Base-by-base conservation (phyloP, 2,888 invertebrate genomes). In the Elysia crispata region DNA sequence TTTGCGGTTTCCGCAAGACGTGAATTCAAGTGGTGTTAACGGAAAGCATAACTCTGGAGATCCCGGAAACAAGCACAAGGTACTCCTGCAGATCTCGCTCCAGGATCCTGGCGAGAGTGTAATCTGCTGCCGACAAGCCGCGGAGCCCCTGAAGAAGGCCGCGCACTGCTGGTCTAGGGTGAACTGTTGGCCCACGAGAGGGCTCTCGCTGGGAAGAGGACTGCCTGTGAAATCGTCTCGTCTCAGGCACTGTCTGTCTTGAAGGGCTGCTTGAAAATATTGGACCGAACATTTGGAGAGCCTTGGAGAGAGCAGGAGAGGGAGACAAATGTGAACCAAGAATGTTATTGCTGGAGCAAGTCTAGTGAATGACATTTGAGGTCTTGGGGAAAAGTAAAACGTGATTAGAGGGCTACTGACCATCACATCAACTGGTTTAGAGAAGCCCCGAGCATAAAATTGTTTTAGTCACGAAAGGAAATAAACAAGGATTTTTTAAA, bases 81-180 rank as follows among this genome's bases (percentile, higher is more conserved):
- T 1, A 18, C n/a, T 30, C 31, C 31, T 31, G 41, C 69, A 69
- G 20, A 33, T 18, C 15, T 23, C 31, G 31, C 13, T 33, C 69
- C 69, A 69, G 41, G 69, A 69, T 20, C 69, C 69, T 6, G 28
- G 33, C n/a, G 33, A 23, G 41, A 18, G 20, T 15, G 33, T 23
- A 1, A 33, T 41, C 11, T 30, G 13, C 20, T 33, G 11, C n/a
- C 69, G 31, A 41, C 69, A 69, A n/a, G 33, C 15, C 20, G 11
- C 13, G 20, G 41, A 31, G 41, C 23, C 41, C 3, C n/a, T 1
- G 31, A 69, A 31, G 28, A 23, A 30, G 25, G 30, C 1, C 3
- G 1, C 69, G 20, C 69, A 69, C 20, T 69, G 69, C n/a, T 69
- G 31, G n/a, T 69, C 69, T 33, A 69, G 20, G 69, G 33, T 31